Percentiles rank a stretch among this genome's conserved stretches.
Conservation (phyloP, 2,113 vertebrate genomes). For the Otolemur garnettii region DNA sequence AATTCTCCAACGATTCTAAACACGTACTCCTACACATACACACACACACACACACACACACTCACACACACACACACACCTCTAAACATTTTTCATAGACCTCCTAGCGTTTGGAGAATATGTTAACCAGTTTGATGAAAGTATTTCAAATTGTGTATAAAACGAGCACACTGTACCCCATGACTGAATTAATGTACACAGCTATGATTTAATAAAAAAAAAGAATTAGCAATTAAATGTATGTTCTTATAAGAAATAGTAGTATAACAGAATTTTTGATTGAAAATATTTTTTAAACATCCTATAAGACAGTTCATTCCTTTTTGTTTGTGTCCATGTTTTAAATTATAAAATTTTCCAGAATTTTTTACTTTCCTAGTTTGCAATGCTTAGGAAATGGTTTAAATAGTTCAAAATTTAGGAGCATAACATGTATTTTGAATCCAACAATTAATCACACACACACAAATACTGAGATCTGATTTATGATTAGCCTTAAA, state of each 20-base stretch:
- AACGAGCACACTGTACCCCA: too few relatives aligned
- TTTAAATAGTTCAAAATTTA: constrained; percentile 50
- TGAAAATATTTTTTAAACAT: neutral
- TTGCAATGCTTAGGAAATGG: neutral
- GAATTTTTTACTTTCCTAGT: constrained; percentile 5
- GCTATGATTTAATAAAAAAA: too few relatives aligned
- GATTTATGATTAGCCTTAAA: neutral
- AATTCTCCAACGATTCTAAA: constrained; percentile 9
- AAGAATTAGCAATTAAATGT: constrained; percentile 36
- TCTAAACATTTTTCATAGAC: constrained; percentile 48
- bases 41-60: too few relatives aligned
- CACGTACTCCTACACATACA: neutral
- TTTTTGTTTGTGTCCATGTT: neutral
- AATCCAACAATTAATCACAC: constrained; percentile 1
- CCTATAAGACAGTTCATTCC: neutral
- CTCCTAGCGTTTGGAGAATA: constrained; percentile 1
- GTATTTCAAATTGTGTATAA: too few relatives aligned
- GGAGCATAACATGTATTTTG: neutral
- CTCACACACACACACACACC: neutral
- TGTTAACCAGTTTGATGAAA: too few relatives aligned
- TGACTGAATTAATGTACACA: too few relatives aligned
- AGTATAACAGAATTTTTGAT: neutral
- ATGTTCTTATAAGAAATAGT: constrained; percentile 27
- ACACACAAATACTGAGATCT: neutral
- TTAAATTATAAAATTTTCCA: constrained; percentile 22